These are phyloP conservation scores for Etia nguti DNA, from an alignment of 2,113 vertebrate genomes.

Conservation along the genomic window DNA sequence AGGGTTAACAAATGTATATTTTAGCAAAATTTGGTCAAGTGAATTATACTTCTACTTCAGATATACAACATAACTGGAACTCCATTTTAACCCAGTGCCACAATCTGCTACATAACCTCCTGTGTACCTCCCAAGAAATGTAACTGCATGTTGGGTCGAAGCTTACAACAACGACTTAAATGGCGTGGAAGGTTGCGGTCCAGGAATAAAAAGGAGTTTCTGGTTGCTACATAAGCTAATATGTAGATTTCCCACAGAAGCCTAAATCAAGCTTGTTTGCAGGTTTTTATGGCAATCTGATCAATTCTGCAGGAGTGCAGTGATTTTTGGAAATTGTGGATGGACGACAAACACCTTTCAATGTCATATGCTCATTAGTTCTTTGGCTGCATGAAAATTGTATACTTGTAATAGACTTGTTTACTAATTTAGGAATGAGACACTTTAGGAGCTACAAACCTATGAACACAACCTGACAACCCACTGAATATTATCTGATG, in stretches of 20 bases:
- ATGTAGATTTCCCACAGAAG: not conserved
- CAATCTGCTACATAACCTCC: not conserved
- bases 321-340: not conserved
- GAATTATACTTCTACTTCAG: not conserved
- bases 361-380: not conserved
- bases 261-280: not conserved
- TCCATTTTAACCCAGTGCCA: not conserved
- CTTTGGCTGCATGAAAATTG: not conserved
- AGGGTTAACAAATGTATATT: not conserved
- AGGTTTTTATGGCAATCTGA: not conserved
- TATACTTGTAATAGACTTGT: not conserved
- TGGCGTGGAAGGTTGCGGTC: too few relatives aligned
- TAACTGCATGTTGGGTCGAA: accelerated
- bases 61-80: not conserved
- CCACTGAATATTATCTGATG: not conserved
- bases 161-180: not conserved
- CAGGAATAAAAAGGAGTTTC: too few relatives aligned
- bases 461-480: not conserved
- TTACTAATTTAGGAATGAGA: not conserved
- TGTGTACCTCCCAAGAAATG: not conserved
- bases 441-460: not conserved
- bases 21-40: accelerated
- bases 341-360: not conserved
- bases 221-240: too few relatives aligned
- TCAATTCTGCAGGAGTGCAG: too few relatives aligned